Percentiles rank a stretch among this genome's conserved stretches.
Evolutionary conservation across 1,140 invertebrate species (phyloP).

Genomic region (Melanaphis sacchari): DNA sequence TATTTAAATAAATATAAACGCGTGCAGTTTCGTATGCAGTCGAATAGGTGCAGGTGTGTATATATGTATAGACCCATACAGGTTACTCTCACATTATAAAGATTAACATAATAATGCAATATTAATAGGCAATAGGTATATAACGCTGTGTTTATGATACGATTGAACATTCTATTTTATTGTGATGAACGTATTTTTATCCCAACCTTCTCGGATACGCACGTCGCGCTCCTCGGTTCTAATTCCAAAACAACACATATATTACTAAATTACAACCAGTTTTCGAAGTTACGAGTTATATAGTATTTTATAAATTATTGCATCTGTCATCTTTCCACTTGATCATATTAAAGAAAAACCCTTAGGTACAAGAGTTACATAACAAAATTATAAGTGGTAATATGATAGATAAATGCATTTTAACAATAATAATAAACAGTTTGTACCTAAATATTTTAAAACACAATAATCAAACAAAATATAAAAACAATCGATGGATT

Average conservation of each 20-base stretch:
- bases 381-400: background rate
- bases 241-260: background rate
- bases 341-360: background rate
- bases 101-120: conserved; percentile 8
- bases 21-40: background rate
- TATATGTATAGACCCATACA: background rate
- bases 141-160: background rate
- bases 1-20: background rate
- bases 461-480: background rate
- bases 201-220: background rate
- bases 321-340: background rate
- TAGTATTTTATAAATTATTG: background rate
- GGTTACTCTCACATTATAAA: background rate
- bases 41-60: background rate
- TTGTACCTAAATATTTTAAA: background rate
- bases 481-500: background rate
- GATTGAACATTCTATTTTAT: conserved; percentile 9
- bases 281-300: background rate
- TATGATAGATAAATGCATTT: too few species aligned
- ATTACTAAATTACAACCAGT: background rate
- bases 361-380: background rate
- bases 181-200: background rate
- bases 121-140: background rate
- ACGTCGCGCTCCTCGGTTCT: background rate
- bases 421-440: background rate